Percentiles rank a stretch among this genome's conserved stretches.
Evolutionary conservation across 2,888 invertebrate genomes (phyloP).

Genomic region (Rhingia rostrata): DNA sequence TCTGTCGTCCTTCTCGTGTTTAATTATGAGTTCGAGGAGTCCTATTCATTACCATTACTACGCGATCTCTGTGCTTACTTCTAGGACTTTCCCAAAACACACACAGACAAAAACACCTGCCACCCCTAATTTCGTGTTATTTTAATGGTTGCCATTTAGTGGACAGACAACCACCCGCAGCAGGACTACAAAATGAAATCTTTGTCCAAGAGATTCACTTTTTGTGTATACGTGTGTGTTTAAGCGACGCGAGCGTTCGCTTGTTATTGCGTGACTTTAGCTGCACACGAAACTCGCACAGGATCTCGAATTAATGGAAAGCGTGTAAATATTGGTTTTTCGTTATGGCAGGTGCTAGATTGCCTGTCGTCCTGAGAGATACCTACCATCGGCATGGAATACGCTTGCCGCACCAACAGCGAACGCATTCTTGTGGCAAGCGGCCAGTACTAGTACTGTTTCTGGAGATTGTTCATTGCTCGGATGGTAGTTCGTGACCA

Average conservation of each 20-base stretch:
- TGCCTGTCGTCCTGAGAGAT: slow-evolving; percentile 63
- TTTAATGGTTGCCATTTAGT: slow-evolving; percentile 43
- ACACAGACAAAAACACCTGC: slow-evolving; percentile 13
- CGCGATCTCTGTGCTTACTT: slow-evolving; percentile 24
- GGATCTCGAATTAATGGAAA: slow-evolving; percentile 66
- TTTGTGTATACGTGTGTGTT: not conserved
- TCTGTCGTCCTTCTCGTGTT: slow-evolving; percentile 33
- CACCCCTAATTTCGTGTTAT: slow-evolving; percentile 30
- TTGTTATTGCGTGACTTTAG: slow-evolving; percentile 64
- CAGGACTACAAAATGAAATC: slow-evolving; percentile 3
- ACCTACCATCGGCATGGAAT: slow-evolving; percentile 24
- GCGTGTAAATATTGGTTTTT: slow-evolving; percentile 73
- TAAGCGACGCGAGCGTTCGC: slow-evolving; percentile 19
- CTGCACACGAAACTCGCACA: slow-evolving; percentile 53
- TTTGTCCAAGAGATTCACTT: slow-evolving; percentile 42
- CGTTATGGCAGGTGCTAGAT: slow-evolving; percentile 73
- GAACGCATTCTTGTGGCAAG: slow-evolving; percentile 36
- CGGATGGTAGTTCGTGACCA: slow-evolving; percentile 67
- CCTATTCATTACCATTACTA: slow-evolving; percentile 54
- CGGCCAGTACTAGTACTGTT: slow-evolving; percentile 16
- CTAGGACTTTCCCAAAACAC: not conserved
- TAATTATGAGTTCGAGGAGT: slow-evolving; percentile 67
- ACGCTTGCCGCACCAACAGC: not conserved
- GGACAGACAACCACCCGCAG: slow-evolving; percentile 40
- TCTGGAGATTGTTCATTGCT: slow-evolving; percentile 56